Base-by-base conservation (phyloP, 2,797 vertebrate species). In the Malurus leucopterus region DNA sequence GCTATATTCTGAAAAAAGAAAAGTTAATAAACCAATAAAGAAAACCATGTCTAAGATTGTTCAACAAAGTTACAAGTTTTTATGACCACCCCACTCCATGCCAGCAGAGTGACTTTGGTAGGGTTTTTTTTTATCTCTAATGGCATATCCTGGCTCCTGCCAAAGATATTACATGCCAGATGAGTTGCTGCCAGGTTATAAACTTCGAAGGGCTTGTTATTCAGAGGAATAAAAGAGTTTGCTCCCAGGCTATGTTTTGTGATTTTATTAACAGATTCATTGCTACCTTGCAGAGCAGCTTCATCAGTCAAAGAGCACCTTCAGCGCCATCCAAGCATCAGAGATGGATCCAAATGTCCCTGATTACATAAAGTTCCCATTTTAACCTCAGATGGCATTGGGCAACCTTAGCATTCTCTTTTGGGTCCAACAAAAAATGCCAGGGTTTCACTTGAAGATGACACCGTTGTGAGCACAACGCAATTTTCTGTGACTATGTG, bases 201-300 rank as follows among this genome's bases (percentile, higher is more conserved):
- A 89, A 91, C 89, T 89, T 90, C 1, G 17, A 75, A 86, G 70
- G 70, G 58, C 79, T 89, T 91, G 43, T 84, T 79, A 80, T 89
- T 34, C 50, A 84, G 59, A 74, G 24, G 30, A 83, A 53, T 79
- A 90, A 89, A 88, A 85, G 46, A 80, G 41, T 79, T 86, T 79
- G 18, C 20, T 84, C 23, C 29, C 34, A 72, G 40, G n/a, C 36
- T 80, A 65, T n/a, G 36, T 80, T 76, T 86, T 57, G 40, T 74
- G 82, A 73, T 82, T 84, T 93, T 87, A 74, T 91, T 78, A 88
- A 63, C 69, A 80, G 46, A 85, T 88, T 77, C 68, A 46, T 86
- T 86, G 62, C 78, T 77, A 67, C 53, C 30, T 84, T 54, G 53
- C 20, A 62, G 47, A 71, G 27, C 4, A 57, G 15, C 16, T 91